Evolutionary conservation across 2,113 vertebrate genomes (phyloP).

Genomic region (Seriola dumerili): DNA sequence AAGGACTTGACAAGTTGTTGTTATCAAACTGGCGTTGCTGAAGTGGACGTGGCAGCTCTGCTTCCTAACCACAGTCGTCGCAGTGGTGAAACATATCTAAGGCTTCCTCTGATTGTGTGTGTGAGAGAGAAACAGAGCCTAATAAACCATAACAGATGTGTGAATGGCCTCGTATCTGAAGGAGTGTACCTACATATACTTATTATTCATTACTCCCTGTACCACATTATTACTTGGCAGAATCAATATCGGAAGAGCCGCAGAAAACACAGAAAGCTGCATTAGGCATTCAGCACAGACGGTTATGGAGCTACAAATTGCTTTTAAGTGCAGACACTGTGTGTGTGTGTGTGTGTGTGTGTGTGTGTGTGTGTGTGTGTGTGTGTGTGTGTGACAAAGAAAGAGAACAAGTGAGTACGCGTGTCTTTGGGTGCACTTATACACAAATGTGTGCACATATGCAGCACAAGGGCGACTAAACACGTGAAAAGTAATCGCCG

Average conservation of each 20-base stretch:
- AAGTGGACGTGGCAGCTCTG: slow-evolving; percentile 43
- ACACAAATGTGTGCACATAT: slow-evolving; percentile 27
- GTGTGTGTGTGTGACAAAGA: slow-evolving; percentile 11
- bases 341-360: slow-evolving; percentile 22
- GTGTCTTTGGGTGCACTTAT: slow-evolving; percentile 30
- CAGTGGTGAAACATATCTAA: slow-evolving; percentile 57
- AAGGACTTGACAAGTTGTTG: slow-evolving; percentile 69
- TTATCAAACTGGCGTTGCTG: slow-evolving; percentile 51
- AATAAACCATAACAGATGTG: slow-evolving; percentile 74
- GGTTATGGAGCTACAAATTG: slow-evolving; percentile 70
- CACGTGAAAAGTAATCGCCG: slow-evolving; percentile 31
- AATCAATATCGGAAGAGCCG: slow-evolving; percentile 75
- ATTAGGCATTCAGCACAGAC: slow-evolving; percentile 73
- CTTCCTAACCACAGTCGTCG: slow-evolving; percentile 42
- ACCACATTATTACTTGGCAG: slow-evolving; percentile 78
- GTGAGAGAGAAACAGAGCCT: slow-evolving; percentile 39
- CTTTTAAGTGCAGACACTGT: slow-evolving; percentile 65
- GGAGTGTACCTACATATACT: slow-evolving; percentile 74
- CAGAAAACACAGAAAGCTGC: slow-evolving; percentile 62
- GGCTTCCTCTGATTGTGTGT: slow-evolving; percentile 50
- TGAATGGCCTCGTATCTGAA: slow-evolving; percentile 63
- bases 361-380: slow-evolving; percentile 6
- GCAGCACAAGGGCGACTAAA: slow-evolving; percentile 25
- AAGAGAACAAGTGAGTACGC: slow-evolving; percentile 18
- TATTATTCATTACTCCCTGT: slow-evolving; percentile 81